Evolutionary conservation across 2,113 vertebrate species (phyloP).

Genomic region (Pseudopipra pipra): DNA sequence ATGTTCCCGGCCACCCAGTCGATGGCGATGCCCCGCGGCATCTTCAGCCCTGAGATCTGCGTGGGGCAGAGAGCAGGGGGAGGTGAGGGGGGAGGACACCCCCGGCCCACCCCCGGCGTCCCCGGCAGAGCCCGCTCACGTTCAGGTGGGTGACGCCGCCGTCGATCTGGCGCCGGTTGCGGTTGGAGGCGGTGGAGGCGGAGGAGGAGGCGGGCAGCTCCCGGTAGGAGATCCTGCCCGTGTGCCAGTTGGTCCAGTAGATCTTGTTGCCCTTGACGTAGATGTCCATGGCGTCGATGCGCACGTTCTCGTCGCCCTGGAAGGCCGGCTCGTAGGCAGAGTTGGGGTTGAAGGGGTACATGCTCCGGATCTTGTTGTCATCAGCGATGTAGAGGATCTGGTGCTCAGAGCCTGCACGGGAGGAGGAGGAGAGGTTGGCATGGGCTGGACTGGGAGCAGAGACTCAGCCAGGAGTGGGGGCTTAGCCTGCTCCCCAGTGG

Average conservation of each 20-base stretch:
- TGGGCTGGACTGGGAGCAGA: rapidly evolving
- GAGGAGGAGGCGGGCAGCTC: conserved; percentile 80
- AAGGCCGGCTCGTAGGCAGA: conserved; percentile 94
- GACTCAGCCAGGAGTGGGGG: not conserved
- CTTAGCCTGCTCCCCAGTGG: not conserved
- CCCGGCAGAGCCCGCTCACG: conserved; percentile 73
- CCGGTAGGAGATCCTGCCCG: conserved; percentile 88
- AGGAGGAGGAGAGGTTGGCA: not conserved
- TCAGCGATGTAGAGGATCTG: conserved; percentile 95
- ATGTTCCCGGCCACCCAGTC: conserved; percentile 97
- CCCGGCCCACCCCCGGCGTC: rapidly evolving
- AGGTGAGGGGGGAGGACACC: not conserved
- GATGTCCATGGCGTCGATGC: conserved; percentile 95
- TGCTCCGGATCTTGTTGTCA: conserved; percentile 95
- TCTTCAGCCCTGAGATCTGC: conserved; percentile 93
- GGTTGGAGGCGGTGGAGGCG: conserved; percentile 84
- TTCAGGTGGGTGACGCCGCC: conserved; percentile 86
- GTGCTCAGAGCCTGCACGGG: conserved; percentile 76
- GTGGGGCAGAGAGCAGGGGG: not conserved
- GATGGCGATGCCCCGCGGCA: conserved; percentile 92
- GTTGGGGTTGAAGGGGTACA: conserved; percentile 91
- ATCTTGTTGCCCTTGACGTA: conserved; percentile 92
- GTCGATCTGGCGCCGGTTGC: conserved; percentile 87
- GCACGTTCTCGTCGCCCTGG: conserved; percentile 90
- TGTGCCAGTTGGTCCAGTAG: conserved; percentile 99